These are phyloP conservation scores for Dioctria rufipes DNA, from an alignment of 2,888 invertebrate species.

Conservation along the genomic window DNA sequence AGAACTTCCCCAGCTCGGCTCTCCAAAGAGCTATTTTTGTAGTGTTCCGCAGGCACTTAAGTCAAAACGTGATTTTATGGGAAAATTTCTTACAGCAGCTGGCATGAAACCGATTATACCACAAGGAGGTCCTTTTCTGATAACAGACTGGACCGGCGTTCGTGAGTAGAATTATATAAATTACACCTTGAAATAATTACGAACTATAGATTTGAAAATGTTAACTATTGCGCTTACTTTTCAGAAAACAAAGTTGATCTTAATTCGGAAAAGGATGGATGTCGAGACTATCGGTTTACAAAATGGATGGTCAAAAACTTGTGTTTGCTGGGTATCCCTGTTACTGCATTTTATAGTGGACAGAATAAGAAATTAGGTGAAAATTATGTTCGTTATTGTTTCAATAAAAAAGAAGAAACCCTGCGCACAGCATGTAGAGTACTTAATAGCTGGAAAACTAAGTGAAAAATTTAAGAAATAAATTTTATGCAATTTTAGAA, in stretches of 20 bases:
- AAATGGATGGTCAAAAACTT: constrained; percentile 96
- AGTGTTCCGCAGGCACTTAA: constrained; percentile 82
- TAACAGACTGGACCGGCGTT: constrained; percentile 91
- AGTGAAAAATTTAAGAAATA: too few species aligned
- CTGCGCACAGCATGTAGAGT: constrained; percentile 78
- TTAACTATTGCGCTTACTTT: constrained; percentile 60
- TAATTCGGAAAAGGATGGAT: constrained; percentile 78
- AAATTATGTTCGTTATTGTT: constrained; percentile 92
- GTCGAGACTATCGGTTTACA: constrained; percentile 92
- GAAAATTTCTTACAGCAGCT: constrained; percentile 80
- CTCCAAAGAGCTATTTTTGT: constrained; percentile 87
- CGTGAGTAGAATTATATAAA: constrained; percentile 70
- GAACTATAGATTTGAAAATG: neutral
- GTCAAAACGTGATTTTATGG: constrained; percentile 86
- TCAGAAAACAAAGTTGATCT: constrained; percentile 79
- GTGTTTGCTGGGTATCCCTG: constrained; percentile 94
- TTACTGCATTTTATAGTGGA: constrained; percentile 91
- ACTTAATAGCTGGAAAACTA: constrained; percentile 74
- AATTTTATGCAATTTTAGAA: too few species aligned
- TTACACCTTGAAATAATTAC: neutral
- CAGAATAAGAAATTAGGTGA: constrained; percentile 86
- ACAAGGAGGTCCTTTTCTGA: constrained; percentile 97
- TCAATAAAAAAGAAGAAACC: constrained; percentile 90
- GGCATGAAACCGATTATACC: constrained; percentile 95
- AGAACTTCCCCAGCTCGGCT: constrained; percentile 80